Conservation (phyloP, 2,888 invertebrate species). For the Nipponacmea schrenckii region DNA sequence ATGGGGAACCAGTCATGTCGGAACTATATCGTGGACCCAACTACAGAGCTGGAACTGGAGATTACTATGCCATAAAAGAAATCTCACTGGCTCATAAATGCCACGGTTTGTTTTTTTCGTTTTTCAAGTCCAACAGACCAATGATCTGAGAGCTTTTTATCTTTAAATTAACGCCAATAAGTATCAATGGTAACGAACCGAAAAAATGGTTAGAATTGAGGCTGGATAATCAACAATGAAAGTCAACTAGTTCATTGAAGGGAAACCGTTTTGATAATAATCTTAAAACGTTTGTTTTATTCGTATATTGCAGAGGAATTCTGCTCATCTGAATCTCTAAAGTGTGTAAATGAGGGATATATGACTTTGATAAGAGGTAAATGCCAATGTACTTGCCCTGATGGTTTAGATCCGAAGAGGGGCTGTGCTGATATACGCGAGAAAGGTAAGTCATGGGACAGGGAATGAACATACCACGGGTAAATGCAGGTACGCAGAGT, state of each 20-base stretch:
- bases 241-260: too few relatives aligned
- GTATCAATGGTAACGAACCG: too few relatives aligned
- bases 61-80: slow-evolving; percentile 13
- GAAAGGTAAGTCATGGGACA: neutral
- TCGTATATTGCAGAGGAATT: neutral
- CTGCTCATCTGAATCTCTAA: neutral
- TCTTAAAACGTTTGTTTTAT: neutral
- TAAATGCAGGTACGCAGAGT: too few relatives aligned
- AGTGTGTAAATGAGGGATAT: neutral
- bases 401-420: neutral
- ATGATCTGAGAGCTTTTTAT: too few relatives aligned
- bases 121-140: too few relatives aligned
- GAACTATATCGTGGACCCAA: slow-evolving; percentile 12
- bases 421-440: neutral
- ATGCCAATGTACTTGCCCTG: neutral
- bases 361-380: neutral
- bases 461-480: too few relatives aligned
- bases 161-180: too few relatives aligned
- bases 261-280: too few relatives aligned
- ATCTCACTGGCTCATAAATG: slow-evolving; percentile 9
- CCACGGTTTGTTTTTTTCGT: neutral
- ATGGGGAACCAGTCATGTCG: slow-evolving; percentile 7
- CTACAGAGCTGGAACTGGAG: neutral
- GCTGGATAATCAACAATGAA: too few relatives aligned
- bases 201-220: too few relatives aligned